Evolutionary conservation across 2,797 vertebrate species (phyloP).

Genomic region (Microctenopoma stevenorrisi): DNA sequence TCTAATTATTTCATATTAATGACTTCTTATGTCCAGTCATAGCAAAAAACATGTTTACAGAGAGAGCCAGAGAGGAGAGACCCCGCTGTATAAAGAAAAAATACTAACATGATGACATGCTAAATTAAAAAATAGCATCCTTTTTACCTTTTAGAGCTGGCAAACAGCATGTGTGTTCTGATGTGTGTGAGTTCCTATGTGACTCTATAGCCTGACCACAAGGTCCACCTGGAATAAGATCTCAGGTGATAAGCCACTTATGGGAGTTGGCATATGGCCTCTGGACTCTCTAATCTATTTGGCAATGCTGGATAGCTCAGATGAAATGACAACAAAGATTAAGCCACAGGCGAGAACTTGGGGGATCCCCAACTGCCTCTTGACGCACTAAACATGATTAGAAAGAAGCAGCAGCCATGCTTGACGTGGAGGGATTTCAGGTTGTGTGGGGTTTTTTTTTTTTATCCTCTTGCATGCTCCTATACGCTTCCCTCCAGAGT

Average conservation of each 20-base stretch:
- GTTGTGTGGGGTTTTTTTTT: slow-evolving; percentile 4
- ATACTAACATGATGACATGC: not conserved
- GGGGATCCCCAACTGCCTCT: slow-evolving; percentile 60
- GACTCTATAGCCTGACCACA: slow-evolving; percentile 43
- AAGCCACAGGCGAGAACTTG: slow-evolving; percentile 57
- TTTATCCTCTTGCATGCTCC: not conserved
- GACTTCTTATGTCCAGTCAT: not conserved
- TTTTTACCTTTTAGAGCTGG: not conserved
- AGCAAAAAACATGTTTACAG: not conserved
- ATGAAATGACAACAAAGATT: slow-evolving; percentile 79
- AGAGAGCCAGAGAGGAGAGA: not conserved
- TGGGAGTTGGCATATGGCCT: slow-evolving; percentile 56
- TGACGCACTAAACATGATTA: slow-evolving; percentile 73
- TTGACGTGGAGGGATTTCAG: slow-evolving; percentile 35
- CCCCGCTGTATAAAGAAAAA: not conserved
- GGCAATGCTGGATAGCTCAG: slow-evolving; percentile 62
- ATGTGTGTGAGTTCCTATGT: slow-evolving; percentile 26
- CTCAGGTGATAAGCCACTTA: slow-evolving; percentile 76
- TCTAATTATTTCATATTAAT: not conserved
- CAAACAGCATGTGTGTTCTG: slow-evolving; percentile 32
- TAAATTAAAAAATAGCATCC: no score
- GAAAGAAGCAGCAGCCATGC: slow-evolving; percentile 42
- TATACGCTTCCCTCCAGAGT: slow-evolving; percentile 7
- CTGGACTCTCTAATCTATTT: slow-evolving; percentile 73
- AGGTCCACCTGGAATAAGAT: slow-evolving; percentile 60